Base-by-base conservation (phyloP, 2,888 invertebrate genomes). In the Euproctis similis region DNA sequence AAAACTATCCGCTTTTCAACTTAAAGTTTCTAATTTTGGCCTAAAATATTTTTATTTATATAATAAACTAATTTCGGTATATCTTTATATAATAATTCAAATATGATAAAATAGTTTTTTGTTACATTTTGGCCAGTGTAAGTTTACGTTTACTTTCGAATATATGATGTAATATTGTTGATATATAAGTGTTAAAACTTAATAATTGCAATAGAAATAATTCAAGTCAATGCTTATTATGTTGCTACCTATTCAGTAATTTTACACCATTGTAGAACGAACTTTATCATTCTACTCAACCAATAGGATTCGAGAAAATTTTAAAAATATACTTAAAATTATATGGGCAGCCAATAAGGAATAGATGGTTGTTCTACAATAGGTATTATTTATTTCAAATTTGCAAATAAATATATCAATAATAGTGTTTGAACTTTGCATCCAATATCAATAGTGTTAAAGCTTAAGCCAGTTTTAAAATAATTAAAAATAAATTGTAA, bases 401-500 rank as follows among this genome's bases (percentile, higher is more conserved):
- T 32, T 41, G 49, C 60, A 61, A 62, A 52, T 54, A 59, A 53
- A 46, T 63, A 59, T 71, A 76, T n/a, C n/a, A n/a, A n/a, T 61
- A 62, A 72, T 74, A 72, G 67, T 65, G 67, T 66, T 48, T 47
- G 52, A 65, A 68, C 49, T 68, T 75, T 74, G 68, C 75, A 76
- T 59, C 72, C 70, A 63, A 60, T 71, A 64, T 76, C 72, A 76
- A 77, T 80, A 80, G 73, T 53, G 58, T 70, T 48, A 70, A 59
- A 48, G 74, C 76, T 77, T 72, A 51, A 70, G 71, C 70, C 67
- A 71, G 65, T 76, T 72, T 70, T 48, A n/a, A 60, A 59, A 48
- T 40, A 53, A 58, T n/a, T n/a, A n/a, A n/a, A n/a, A n/a, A n/a
- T n/a, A 46, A 55, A 82, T 81, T 84, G 81, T 77, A 78, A 84